A percentile compares a stretch with the other conserved stretches of the same genome.
Evolutionary conservation across 2,113 vertebrate species (phyloP).

Genomic region (Mustela nigripes): DNA sequence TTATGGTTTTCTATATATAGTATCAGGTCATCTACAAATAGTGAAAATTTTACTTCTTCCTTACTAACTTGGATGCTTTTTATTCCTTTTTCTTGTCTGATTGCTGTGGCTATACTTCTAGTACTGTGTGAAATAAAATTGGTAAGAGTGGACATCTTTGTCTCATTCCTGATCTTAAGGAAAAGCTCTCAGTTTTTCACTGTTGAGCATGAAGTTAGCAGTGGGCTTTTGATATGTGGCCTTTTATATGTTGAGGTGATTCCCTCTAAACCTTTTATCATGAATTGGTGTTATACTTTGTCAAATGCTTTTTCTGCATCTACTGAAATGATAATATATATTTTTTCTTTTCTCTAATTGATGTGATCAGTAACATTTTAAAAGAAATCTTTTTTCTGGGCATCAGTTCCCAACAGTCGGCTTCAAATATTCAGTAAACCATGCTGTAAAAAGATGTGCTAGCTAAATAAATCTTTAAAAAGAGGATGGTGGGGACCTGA

Average conservation of each 20-base stretch:
- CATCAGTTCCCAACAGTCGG: not conserved
- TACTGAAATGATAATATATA: not conserved
- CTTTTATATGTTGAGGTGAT: not conserved
- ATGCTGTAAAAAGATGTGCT: not conserved
- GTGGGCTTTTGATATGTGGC: not conserved
- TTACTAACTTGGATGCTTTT: not conserved
- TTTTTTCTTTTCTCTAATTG: not conserved
- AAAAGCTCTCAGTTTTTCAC: not conserved
- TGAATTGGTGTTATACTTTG: not conserved
- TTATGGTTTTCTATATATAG: not conserved
- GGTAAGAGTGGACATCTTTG: not conserved
- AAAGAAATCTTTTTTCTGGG: not conserved
- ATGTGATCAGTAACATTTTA: not conserved
- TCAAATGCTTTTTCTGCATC: not conserved
- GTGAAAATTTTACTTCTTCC: not conserved
- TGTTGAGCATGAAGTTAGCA: not conserved
- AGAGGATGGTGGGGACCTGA: not conserved
- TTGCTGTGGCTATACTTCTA: not conserved
- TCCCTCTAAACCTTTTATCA: not conserved
- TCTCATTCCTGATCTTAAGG: not conserved
- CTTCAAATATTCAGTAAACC: not conserved
- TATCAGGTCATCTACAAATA: not conserved
- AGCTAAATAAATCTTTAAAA: not conserved
- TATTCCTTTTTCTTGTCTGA: not conserved
- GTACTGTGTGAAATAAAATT: not conserved